Evolutionary conservation across 2,113 vertebrate species (phyloP), one percentile per base, ranked within the genome.

Genomic region (Urocynchramus pylzowi): DNA sequence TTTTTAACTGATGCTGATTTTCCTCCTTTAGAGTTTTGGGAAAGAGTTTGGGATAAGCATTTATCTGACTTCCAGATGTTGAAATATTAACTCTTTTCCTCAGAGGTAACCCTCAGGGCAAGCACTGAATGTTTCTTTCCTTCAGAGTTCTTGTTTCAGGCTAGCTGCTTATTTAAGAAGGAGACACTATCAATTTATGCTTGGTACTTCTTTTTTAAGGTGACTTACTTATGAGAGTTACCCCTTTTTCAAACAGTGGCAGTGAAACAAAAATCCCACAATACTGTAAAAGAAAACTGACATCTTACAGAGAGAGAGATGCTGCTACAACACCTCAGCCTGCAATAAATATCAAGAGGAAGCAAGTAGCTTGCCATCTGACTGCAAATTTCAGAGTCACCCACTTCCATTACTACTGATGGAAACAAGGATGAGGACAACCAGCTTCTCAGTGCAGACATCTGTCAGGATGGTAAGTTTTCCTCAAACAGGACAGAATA

Each of bases 121-220:
- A 88, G 27, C 68, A 84, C 27, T 27, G 45, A 76, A 76, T 24
- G 54, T 24, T 89, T 78, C 68, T 69, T 78, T 84, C 33, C 69
- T 78, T 79, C 69, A 79, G 41, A 85, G 87, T 69, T 94, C 81
- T 89, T 89, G 65, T 95, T 95, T 93, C 89, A 89, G 74, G 31
- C 33, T 75, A 74, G 64, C 7, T 75, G 49, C 87, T 84, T 53
- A 87, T 76, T 89, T 76, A 89, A 84, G 41, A 81, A 76, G 17
- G 18, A 84, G 92, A 94, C 56, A 21, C 65, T 91, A 92, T 96
- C 84, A 92, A 71, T 79, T 95, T 95, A 81, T 96, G 74, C 94
- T 76, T 87, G 12, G 57, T 56, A 56, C 41, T 76, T 49, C 49
- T 82, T 87, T 94, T 86, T 69, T 92, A 89, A 95, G 74, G 95